Evolutionary conservation across 2,797 vertebrate genomes (phyloP).

Genomic region (Hyperoplus lanceolatus): DNA sequence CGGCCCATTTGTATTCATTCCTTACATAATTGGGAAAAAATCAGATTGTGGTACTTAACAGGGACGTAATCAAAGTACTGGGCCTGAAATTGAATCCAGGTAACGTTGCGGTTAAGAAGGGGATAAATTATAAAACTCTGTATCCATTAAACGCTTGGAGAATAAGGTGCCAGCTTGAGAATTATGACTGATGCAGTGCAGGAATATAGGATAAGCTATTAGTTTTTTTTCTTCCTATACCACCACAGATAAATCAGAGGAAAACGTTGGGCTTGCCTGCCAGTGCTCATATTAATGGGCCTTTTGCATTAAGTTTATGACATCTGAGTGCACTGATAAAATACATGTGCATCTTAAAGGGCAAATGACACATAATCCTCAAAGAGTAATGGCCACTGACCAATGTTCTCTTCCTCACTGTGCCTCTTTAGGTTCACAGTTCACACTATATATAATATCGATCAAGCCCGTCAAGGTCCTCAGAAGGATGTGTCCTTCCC

Average conservation of each 20-base stretch:
- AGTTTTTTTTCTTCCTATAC: conserved; percentile 31
- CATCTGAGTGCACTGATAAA: conserved; percentile 65
- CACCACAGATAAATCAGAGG: conserved; percentile 71
- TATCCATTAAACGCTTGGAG: conserved; percentile 54
- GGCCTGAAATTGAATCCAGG: conserved; percentile 60
- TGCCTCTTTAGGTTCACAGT: conserved; percentile 38
- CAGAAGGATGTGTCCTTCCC: conserved; percentile 61
- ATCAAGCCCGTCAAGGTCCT: conserved; percentile 66
- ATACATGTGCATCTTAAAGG: conserved; percentile 68
- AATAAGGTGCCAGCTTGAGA: conserved; percentile 60
- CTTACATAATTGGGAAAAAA: conserved; percentile 56
- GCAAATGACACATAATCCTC: conserved; percentile 61
- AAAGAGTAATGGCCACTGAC: conserved; percentile 48
- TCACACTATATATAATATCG: conserved; percentile 55
- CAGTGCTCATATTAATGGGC: conserved; percentile 65
- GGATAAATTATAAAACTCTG: conserved; percentile 57
- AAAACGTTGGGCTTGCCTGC: conserved; percentile 36
- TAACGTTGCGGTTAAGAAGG: conserved; percentile 63
- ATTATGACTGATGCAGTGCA: conserved; percentile 68
- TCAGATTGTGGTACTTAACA: conserved; percentile 62
- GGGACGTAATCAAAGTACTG: conserved; percentile 61
- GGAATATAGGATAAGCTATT: conserved; percentile 55
- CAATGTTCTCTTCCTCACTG: conserved; percentile 30
- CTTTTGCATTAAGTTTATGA: conserved; percentile 77
- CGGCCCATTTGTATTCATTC: conserved; percentile 58